A percentile compares a stretch with the other conserved stretches of the same genome.
These are phyloP conservation scores for Pocillopora verrucosa DNA, from an alignment of 64 coral and sea anemone species.

Conservation along the genomic window DNA sequence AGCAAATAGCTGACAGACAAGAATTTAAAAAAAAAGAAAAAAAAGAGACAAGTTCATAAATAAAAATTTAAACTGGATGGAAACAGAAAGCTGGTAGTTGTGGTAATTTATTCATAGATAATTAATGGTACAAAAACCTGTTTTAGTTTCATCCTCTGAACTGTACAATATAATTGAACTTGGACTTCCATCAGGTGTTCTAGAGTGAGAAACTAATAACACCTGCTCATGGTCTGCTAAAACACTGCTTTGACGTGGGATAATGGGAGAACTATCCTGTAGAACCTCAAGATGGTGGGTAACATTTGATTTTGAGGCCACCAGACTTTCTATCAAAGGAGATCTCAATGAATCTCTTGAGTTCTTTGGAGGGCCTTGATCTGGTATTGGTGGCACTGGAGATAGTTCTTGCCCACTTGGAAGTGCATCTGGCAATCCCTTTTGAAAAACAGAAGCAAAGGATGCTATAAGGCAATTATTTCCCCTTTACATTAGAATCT, in stretches of 20 bases:
- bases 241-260: not conserved
- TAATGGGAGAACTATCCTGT: not conserved
- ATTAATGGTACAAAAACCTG: not conserved
- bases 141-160: not conserved
- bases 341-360: not conserved
- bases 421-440: not conserved
- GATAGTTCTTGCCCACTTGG: slow-evolving; percentile 26
- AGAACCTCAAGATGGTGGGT: not conserved
- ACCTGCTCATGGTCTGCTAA: not conserved
- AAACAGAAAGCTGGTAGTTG: too few relatives aligned
- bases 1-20: too few relatives aligned
- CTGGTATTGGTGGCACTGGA: not conserved
- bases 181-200: not conserved
- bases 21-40: too few relatives aligned
- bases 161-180: slow-evolving; percentile 17
- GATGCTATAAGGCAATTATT: too few relatives aligned
- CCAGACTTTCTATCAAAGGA: not conserved
- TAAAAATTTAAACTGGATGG: too few relatives aligned
- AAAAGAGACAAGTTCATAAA: too few relatives aligned
- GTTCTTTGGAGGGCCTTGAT: not conserved
- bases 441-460: not conserved
- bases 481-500: too few relatives aligned
- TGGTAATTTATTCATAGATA: not conserved
- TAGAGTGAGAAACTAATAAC: not conserved
- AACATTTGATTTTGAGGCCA: not conserved